Evolutionary conservation across 1,140 invertebrate genomes (phyloP), one percentile per base, ranked within the genome.

Genomic region (Conus ventricosus): DNA sequence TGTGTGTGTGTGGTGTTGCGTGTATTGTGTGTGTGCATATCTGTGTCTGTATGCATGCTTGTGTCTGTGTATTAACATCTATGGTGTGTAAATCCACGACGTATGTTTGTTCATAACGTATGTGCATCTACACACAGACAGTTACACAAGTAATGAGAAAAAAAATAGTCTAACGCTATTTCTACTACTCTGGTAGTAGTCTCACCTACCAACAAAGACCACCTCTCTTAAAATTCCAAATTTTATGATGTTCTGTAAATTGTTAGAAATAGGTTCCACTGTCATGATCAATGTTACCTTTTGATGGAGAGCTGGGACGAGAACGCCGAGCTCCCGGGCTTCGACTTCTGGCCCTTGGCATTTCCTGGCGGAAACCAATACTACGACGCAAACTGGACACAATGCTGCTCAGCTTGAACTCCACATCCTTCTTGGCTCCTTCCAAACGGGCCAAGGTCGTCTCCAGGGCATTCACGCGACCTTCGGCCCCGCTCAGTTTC

Each of bases 391-490:
- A 95, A 20, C 97, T 97, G 17, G 97, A 97, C 6, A 97, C 97
- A 51, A 98, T 97, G 81, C 97, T 97, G 88, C 96, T 97, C 71
- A 99, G 95, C 93, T 97, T 97, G 91, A 97, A 97, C 92, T 98
- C 98, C 0, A 97, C 96, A 88, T 98, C 97, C 84, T 97, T 97
- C 93, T 98, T 97, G 15, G 96, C 96, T 3, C 96, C 95, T 95
- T 98, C 98, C 63, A 97, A 95, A 92, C 97, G 97, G 1, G 96
- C 96, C 57, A 98, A 94, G 90, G 98, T 97, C 11, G 96, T 96
- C 91, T 98, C 98, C 54, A 98, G 94, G 11, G 97, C 97, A 85
- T 97, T 96, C 5, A 98, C 97, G 86, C 97, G 96, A 25, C 97
- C 97, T 94, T 99, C 98, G 76, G 97, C 96, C 3, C 97, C 97